Base-by-base conservation (phyloP, 2,888 invertebrate genomes). In the Mythimna loreyi region DNA sequence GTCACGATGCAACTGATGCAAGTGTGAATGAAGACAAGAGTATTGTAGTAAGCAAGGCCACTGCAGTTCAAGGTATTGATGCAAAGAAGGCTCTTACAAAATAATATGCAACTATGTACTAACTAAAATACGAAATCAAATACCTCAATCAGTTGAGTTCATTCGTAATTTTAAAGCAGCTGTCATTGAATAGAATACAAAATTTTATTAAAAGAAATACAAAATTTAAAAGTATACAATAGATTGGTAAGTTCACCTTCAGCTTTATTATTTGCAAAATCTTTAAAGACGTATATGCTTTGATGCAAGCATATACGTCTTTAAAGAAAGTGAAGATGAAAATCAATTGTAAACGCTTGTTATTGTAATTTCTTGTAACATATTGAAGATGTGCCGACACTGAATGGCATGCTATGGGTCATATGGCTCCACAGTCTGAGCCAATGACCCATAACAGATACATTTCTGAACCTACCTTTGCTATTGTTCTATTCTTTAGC, bases 401-500 rank as follows among this genome's bases (percentile, higher is more conserved):
- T 21, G n/a, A 47, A 53, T 49, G 19, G 23, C 47, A 63, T 43
- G 19, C 19, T 36, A 5, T 47, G 25, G 45, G 30, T 56, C 67
- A 45, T 57, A 56, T 33, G n/a, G 40, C 56, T 68, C 58, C 21
- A 50, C 13, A 11, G 11, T 19, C 49, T 43, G 21, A 75, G 36
- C 63, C 49, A 74, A 70, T 70, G 63, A 59, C 49, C 74, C 70
- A 47, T 63, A 55, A 36, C 58, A 36, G 21, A 70, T 25, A 70
- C 58, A 58, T n/a, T 58, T 45, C 11, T 23, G 33, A 50, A 60
- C 21, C 11, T 59, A 63, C 45, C 19, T 60, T 36, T 52, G 21
- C 60, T 28, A 56, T 53, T 75, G 72, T 68, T 61, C 68, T 52
- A 45, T 73, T 68, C 45, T 75, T 47, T n/a, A 57, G 47, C 21